A percentile compares a stretch with the other conserved stretches of the same genome.
Conservation (phyloP, 2,797 vertebrate genomes). For the Poecile montanus region DNA sequence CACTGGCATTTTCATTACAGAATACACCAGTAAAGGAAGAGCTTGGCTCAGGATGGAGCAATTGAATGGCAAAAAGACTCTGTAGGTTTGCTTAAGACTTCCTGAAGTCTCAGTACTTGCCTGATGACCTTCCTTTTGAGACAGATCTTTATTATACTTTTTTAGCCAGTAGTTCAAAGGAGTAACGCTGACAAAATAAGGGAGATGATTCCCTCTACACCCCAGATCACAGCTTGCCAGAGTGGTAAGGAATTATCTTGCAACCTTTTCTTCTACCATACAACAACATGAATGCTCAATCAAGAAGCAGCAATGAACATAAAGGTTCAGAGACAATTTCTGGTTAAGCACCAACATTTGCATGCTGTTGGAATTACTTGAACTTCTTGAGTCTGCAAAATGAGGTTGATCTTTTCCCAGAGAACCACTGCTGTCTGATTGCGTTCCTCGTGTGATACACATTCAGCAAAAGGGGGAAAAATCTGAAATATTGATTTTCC, state of each 20-base stretch:
- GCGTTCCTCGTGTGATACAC: neutral
- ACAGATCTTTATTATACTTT: constrained; percentile 24
- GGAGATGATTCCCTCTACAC: constrained; percentile 26
- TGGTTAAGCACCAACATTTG: constrained; percentile 33
- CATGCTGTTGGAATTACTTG: constrained; percentile 7
- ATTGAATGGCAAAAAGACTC: neutral
- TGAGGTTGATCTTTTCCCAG: neutral
- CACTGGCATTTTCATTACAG: neutral
- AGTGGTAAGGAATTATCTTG: neutral
- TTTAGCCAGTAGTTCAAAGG: constrained; percentile 15
- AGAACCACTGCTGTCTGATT: neutral
- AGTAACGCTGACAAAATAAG: constrained; percentile 17
- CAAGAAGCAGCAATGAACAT: constrained; percentile 14
- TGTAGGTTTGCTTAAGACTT: neutral
- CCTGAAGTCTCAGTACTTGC: constrained; percentile 15
- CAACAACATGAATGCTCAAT: constrained; percentile 46
- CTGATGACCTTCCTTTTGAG: constrained; percentile 38
- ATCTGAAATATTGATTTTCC: neutral
- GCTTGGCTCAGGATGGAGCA: constrained; percentile 7
- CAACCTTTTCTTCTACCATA: constrained; percentile 25
- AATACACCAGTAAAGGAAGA: neutral
- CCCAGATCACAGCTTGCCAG: neutral
- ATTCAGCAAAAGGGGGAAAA: neutral
- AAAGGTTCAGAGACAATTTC: constrained; percentile 41
- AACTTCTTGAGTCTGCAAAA: constrained; percentile 5